phyloP scores from a whole-genome alignment of 2,888 invertebrate genomes.

The Seladonia tumulorum region DNA sequence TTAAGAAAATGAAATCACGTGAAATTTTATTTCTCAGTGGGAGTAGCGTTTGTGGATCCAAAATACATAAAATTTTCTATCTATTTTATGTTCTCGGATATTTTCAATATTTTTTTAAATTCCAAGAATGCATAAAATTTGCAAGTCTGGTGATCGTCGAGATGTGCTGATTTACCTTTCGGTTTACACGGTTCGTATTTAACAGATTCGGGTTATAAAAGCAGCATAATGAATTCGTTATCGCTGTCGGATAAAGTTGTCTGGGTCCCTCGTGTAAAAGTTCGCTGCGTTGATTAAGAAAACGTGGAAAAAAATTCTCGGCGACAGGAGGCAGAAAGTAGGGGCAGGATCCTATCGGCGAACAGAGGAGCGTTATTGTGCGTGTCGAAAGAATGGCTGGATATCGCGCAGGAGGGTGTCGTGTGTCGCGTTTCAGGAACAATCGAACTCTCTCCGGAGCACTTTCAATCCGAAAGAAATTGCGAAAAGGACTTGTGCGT shows the following conservation, averaged over 20 bases:
- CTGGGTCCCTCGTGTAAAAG: background rate
- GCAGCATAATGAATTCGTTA: background rate
- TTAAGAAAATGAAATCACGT: too few relatives aligned
- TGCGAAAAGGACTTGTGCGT: conserved; percentile 56
- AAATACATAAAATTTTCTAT: too few relatives aligned
- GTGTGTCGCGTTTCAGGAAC: conserved; percentile 65
- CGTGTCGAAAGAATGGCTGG: conserved; percentile 46
- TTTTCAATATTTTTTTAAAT: too few relatives aligned
- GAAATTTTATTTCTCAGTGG: too few relatives aligned
- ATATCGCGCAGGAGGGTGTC: conserved; percentile 47
- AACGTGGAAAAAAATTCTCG: background rate
- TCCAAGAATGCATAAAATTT: too few relatives aligned
- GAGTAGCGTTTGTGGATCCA: too few relatives aligned
- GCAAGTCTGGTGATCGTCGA: background rate
- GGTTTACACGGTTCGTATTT: background rate
- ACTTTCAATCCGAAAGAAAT: conserved; percentile 73
- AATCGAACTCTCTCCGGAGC: conserved; percentile 67
- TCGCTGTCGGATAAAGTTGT: background rate
- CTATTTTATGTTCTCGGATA: too few relatives aligned
- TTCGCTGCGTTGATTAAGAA: conserved; percentile 1
- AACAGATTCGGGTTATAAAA: background rate
- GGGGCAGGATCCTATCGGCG: conserved; percentile 18
- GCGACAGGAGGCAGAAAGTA: background rate
- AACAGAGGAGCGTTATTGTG: conserved; percentile 49
- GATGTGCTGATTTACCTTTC: background rate